Evolutionary conservation across 2,113 vertebrate species (phyloP).

Genomic region (Heterotis niloticus): DNA sequence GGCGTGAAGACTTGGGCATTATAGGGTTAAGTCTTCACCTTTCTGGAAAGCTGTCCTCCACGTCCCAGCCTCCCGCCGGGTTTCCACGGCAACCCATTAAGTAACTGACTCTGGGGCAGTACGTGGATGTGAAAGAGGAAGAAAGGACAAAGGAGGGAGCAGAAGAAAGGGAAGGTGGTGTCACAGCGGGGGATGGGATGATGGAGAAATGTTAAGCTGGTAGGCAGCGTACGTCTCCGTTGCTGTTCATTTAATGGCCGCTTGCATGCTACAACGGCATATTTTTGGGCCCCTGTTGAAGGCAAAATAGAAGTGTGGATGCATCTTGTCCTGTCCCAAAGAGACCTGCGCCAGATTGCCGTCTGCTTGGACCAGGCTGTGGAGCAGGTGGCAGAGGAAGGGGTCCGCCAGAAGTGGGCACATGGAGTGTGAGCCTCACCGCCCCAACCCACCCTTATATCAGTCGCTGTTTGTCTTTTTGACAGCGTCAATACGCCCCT

Average conservation of each 20-base stretch:
- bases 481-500: background rate
- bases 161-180: constrained; percentile 23
- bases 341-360: background rate
- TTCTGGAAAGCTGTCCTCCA: constrained; percentile 21
- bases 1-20: constrained; percentile 26
- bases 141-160: constrained; percentile 40
- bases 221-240: background rate
- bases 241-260: constrained; percentile 15
- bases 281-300: background rate
- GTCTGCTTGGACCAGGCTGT: background rate
- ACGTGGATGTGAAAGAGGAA: constrained; percentile 23
- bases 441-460: background rate
- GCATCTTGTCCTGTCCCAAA: background rate
- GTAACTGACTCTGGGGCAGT: constrained; percentile 28
- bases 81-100: constrained; percentile 42
- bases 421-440: background rate
- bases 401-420: background rate
- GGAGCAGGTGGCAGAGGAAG: constrained; percentile 19
- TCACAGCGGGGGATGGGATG: background rate
- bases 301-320: background rate
- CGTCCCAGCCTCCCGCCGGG: constrained; percentile 12
- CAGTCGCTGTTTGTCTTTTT: background rate
- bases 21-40: constrained; percentile 43
- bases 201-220: constrained; percentile 12
- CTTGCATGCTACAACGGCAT: constrained; percentile 9